A percentile compares a stretch with the other conserved stretches of the same genome.
These are phyloP conservation scores for Proterorhinus semilunaris DNA, from an alignment of 2,113 vertebrate genomes.

Conservation along the genomic window DNA sequence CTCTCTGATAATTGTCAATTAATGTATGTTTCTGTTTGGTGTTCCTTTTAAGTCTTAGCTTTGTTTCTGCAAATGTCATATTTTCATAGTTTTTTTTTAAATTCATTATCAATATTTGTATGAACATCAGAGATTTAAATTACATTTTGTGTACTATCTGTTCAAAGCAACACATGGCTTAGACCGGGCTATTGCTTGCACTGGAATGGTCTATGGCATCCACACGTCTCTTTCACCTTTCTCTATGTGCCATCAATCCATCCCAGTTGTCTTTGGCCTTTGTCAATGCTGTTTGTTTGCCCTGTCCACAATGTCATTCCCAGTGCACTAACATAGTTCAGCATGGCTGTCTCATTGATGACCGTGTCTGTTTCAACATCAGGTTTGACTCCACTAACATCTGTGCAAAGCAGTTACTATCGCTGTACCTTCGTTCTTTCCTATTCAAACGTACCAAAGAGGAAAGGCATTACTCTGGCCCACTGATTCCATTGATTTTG, in stretches of 20 bases:
- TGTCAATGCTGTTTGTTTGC: conserved; percentile 27
- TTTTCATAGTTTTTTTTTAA: no score
- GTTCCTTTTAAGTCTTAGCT: no score
- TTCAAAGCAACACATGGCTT: no score
- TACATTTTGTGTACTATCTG: no score
- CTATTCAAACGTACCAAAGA: not conserved
- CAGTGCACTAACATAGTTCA: conserved; percentile 38
- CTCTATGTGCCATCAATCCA: conserved; percentile 17
- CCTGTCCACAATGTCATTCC: conserved; percentile 32
- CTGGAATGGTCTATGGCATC: not conserved
- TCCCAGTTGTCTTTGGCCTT: conserved; percentile 6
- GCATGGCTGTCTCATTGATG: conserved; percentile 20
- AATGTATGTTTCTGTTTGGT: no score
- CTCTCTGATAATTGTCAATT: no score
- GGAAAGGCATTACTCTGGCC: conserved; percentile 1
- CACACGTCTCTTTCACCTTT: not conserved
- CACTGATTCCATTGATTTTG: conserved; percentile 14
- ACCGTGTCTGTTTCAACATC: conserved; percentile 26
- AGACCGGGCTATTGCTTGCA: not conserved
- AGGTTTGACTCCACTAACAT: conserved; percentile 15
- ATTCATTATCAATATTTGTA: no score
- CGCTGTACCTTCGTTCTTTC: not conserved
- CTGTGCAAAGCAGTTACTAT: conserved; percentile 7
- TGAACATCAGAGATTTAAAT: not conserved
- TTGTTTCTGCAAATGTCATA: no score